Evolutionary conservation across 2,888 invertebrate species (phyloP).

Genomic region (Chesias legatella): DNA sequence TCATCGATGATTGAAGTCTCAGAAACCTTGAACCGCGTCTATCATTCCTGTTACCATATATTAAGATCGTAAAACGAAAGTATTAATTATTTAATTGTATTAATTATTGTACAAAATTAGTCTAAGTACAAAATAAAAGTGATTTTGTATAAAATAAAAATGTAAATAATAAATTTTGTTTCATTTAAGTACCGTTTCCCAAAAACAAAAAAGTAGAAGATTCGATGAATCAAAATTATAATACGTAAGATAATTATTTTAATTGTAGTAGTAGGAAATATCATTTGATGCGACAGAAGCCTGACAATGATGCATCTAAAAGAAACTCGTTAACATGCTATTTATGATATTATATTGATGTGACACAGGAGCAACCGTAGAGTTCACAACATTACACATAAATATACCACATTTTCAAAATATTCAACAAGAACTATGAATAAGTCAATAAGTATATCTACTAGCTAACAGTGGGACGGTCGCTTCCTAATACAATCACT

Average conservation of each 20-base stretch:
- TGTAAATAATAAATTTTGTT: constrained; percentile 57
- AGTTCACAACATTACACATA: constrained; percentile 74
- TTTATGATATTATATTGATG: constrained; percentile 69
- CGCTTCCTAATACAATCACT: constrained; percentile 43
- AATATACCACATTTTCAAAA: constrained; percentile 60
- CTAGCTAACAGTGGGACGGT: constrained; percentile 66
- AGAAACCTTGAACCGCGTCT: background rate
- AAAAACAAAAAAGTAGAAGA: background rate
- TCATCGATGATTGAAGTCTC: too few species aligned
- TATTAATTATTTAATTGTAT: constrained; percentile 36
- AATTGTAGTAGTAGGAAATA: too few species aligned
- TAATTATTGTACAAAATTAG: constrained; percentile 67
- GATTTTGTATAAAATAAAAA: constrained; percentile 58
- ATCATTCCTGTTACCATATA: constrained; percentile 24
- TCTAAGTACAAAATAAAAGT: constrained; percentile 48
- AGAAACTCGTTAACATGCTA: constrained; percentile 63
- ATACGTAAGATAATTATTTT: too few species aligned
- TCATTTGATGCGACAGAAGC: too few species aligned
- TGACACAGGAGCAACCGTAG: constrained; percentile 56
- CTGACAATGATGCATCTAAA: constrained; percentile 37
- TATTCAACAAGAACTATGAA: constrained; percentile 78
- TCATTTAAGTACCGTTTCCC: background rate
- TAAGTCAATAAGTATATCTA: constrained; percentile 73
- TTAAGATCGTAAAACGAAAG: constrained; percentile 33
- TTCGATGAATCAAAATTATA: too few species aligned